Evolutionary conservation across 2,888 invertebrate species (phyloP), one percentile per base, ranked within the genome.

Genomic region (Apodemia duryi): DNA sequence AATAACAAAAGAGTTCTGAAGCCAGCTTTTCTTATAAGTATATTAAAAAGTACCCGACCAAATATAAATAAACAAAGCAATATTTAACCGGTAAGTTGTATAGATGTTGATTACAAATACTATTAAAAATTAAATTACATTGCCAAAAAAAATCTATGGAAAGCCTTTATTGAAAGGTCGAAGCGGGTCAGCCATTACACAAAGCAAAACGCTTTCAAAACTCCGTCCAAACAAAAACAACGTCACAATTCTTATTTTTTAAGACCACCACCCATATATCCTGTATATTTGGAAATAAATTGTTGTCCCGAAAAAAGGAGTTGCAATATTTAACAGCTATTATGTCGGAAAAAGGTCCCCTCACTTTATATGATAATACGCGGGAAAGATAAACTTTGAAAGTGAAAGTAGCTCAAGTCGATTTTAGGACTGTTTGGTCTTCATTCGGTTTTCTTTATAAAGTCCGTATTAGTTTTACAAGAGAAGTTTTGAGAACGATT

Each of bases 321-420:
- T 71, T 75, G 69, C 72, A 72, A 73, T 75, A 72, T 75, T 74
- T 73, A 74, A 70, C 69, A 69, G 65, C 70, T 68, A 72, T 73
- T 73, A 73, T 70, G 70, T 68, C 62, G 72, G 66, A 73, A 73
- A 73, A 71, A 71, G 70, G 69, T 65, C 61, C 68, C 69, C 70
- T 65, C 66, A 73, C 72, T 74, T 70, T 74, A 70, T 72, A 74
- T 72, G 72, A 64, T 70, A 73, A 74, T 73, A 68, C 61, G 61
- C 54, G 62, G 21, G 54, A 63, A 67, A 65, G 69, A 57, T 57
- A 57, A 57, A 57, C 57, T 57, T 57, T 57, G 57, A 32, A 32
- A 57, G 57, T 57, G 57, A 57, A 49, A 49, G 57, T 60, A 35
- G 57, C 57, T 60, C 62, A 62, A 49, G 43, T 62, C 62, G 32